Evolutionary conservation across 2,797 vertebrate genomes (phyloP), one percentile per base, ranked within the genome.

Genomic region (Tauraco hartlaubi): DNA sequence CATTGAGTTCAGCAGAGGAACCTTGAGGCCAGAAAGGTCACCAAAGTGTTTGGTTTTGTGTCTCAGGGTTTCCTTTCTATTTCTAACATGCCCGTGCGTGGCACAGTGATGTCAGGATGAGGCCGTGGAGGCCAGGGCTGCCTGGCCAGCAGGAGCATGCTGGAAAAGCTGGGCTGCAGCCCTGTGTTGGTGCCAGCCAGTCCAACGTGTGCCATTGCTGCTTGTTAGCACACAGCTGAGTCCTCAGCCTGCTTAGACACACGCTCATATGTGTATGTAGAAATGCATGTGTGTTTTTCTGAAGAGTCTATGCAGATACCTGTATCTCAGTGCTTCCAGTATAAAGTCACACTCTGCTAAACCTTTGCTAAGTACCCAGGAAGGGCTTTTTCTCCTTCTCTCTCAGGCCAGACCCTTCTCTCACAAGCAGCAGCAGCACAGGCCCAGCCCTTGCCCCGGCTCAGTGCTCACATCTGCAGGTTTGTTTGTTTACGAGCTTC

Each of bases 341-440:
- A 59, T 63, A 14, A 56, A 73, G 59, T 41, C 39, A 62, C 0
- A 0, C 48, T 39, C 28, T 73, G 83, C 9, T 76, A 61, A 90
- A 35, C 39, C 44, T 71, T 76, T 80, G 55, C 52, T 54, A 35
- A 71, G 29, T 9, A 54, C 23, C 43, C 31, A 52, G n/a, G 52
- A 62, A 76, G 54, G 61, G 51, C 31, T 64, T 67, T 44, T 86
- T 29, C 62, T 85, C 25, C 48, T 93, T 93, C 54, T 55, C 49
- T 55, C 51, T 46, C 44, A 41, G 64, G 58, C 44, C 74, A 64
- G 66, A 52, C 15, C 19, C 31, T 48, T 63, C 35, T 19, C 15
- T 69, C 19, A 3, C 73, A 25, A 0, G 0, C 11, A 9, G 68
- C 18, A 8, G 55, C 48, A 39, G n/a, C 0, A 1, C 1, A 0